A percentile compares a stretch with the other conserved stretches of the same genome.
Conservation (phyloP, 2,888 invertebrate species). For the Diaperis boleti region DNA sequence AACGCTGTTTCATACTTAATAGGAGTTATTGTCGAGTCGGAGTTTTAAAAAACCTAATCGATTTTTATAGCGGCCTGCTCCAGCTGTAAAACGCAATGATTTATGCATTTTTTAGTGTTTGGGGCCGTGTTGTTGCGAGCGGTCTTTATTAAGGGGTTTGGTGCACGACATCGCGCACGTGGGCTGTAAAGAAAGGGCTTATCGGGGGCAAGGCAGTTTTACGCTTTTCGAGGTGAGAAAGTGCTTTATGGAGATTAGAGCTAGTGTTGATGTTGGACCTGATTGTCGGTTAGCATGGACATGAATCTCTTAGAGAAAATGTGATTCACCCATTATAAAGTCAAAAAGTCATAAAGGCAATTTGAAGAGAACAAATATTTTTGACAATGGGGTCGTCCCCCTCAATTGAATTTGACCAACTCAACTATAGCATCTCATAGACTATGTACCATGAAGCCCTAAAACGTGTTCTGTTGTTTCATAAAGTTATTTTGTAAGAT, state of each 20-base stretch:
- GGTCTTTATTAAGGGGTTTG: constrained; percentile 8
- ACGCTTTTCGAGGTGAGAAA: not conserved
- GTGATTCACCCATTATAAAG: too few relatives aligned
- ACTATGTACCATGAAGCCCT: too few relatives aligned
- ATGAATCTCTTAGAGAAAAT: too few relatives aligned
- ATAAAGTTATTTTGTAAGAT: too few relatives aligned
- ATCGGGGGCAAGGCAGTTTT: not conserved
- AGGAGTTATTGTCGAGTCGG: not conserved
- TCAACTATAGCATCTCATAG: too few relatives aligned
- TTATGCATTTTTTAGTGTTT: constrained; percentile 1
- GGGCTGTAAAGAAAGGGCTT: not conserved
- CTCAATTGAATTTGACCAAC: too few relatives aligned
- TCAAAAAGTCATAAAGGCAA: too few relatives aligned
- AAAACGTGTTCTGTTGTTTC: too few relatives aligned
- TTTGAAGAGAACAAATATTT: too few relatives aligned
- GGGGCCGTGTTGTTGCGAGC: not conserved
- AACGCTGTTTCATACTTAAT: constrained; percentile 4
- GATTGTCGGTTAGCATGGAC: too few relatives aligned
- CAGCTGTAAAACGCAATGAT: constrained; percentile 1
- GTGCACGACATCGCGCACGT: constrained; percentile 11
- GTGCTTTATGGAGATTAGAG: not conserved
- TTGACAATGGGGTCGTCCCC: too few relatives aligned
- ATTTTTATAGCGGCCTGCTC: constrained; percentile 2
- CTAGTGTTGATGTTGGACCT: too few relatives aligned
- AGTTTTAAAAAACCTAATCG: constrained; percentile 14